Percentiles rank a stretch among this genome's conserved stretches.
Evolutionary conservation across 2,113 vertebrate species (phyloP).

Genomic region (Corythaixoides concolor): DNA sequence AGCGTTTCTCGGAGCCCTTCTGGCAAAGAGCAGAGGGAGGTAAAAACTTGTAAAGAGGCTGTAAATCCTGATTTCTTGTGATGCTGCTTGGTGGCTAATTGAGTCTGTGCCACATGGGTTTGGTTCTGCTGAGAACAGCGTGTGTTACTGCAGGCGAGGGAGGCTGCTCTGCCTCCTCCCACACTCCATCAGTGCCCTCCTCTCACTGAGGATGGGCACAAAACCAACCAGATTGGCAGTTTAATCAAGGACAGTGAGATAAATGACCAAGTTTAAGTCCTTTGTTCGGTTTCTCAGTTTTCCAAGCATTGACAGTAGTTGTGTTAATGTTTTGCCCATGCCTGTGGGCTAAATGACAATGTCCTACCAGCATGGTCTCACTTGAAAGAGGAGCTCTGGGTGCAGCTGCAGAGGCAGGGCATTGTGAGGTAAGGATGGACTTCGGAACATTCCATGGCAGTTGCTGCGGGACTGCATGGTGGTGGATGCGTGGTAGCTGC

Average conservation of each 20-base stretch:
- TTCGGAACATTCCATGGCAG: neutral
- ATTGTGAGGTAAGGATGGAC: neutral
- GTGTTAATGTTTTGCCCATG: neutral
- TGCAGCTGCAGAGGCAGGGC: neutral
- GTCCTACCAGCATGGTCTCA: rapidly evolving
- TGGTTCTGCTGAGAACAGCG: neutral
- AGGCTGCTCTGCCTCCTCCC: neutral
- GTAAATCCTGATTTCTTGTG: neutral
- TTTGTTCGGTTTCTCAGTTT: neutral
- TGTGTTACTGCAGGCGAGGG: neutral
- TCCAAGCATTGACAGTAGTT: neutral
- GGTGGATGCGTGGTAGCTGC: rapidly evolving
- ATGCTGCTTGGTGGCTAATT: rapidly evolving
- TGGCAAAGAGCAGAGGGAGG: neutral
- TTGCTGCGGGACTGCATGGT: rapidly evolving
- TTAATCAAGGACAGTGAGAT: neutral
- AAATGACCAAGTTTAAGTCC: neutral
- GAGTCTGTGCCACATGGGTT: rapidly evolving
- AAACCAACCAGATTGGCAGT: neutral
- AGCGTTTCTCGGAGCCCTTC: neutral
- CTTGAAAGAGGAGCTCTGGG: neutral
- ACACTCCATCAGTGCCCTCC: too few species aligned
- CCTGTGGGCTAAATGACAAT: too few species aligned
- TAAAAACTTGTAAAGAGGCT: neutral
- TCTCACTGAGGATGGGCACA: neutral